Base-by-base conservation (phyloP, 2,888 invertebrate genomes). In the Netelia fuscicornis region DNA sequence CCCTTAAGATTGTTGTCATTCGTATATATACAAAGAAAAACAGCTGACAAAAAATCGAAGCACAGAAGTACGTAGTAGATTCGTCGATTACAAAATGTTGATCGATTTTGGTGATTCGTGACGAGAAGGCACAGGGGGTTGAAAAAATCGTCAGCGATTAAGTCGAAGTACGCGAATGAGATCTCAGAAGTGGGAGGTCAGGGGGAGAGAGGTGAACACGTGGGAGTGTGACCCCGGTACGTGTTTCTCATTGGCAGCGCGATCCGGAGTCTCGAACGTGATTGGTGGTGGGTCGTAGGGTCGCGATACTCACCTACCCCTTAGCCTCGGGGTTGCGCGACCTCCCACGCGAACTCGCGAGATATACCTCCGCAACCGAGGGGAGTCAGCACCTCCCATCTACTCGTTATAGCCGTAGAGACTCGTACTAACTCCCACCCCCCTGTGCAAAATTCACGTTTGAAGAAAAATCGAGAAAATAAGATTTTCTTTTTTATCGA, bases 261-360 rank as follows among this genome's bases (percentile, higher is more conserved):
- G 88, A 88, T 89, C 88, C 85, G 88, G 86, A 88, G 88, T 88
- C 85, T 88, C 89, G 84, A 89, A 90, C 89, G 90, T 86, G 91
- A 93, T 93, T 93, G 92, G 92, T 91, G 88, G 91, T 88, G 90
- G 92, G 92, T 92, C 91, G 92, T 89, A 91, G 87, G 92, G 91
- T 92, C 91, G 92, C 87, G 89, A 70, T 72, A 78, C 81, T 92
- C 91, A 92, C 91, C 92, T 92, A 92, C 90, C 91, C 91, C 90
- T 89, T 88, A 90, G 89, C 88, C 89, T 37, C 20, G 65, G 70
- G 79, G 75, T 71, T 83, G 87, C 89, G 88, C 89, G 91, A 92
- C 92, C 92, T 92, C 91, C 92, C 92, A 92, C 91, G 92, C 91
- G 87, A 92, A 90, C 90, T 89, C 91, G 90, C 90, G 90, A 91